Evolutionary conservation across 2,113 vertebrate species (phyloP), one percentile per base, ranked within the genome.

Genomic region (Rhinolophus sinicus): DNA sequence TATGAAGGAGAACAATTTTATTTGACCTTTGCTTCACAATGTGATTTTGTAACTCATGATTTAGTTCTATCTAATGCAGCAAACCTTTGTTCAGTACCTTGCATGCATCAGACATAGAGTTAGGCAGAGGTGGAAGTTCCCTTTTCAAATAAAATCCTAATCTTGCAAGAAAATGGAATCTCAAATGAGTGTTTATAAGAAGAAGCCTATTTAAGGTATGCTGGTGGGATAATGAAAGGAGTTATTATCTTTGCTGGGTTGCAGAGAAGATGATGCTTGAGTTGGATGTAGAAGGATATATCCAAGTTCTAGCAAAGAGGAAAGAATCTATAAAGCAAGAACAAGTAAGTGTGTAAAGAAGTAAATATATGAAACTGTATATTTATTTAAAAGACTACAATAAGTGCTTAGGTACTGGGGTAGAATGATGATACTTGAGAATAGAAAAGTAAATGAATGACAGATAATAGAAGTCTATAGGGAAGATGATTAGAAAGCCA

Each of bases 11-110:
- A 93, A 52, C 47, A 65, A 19, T 26, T 77, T 96, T 64, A 56
- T 65, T 92, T 91, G 76, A 87, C 13, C 62, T 95, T 92, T 80
- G 56, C 15, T 96, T 89, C 22, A 81, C 44, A 91, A 62, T 40
- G 4, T 85, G 6, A 72, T 89, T 93, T 50, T 70, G 1, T n/a
- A 85, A 85, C 26, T 86, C 33, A 30, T 94, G 38, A 78, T 87
- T 93, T 52, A 81, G 3, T 80, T 77, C 26, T 88, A 3, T 67
- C 13, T 10, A 81, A 26, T 50, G 6, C 44, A 88, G 22, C 33
- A 47, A 88, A 76, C 2, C 52, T 88, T 78, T 92, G 5, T 65
- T 72, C 1, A 2, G 1, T 88, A 78, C 33, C 13, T 90, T 69
- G 5, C 58, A 38, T 8, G 4, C 5, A 73, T 8, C 47, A 82